Conservation (phyloP, 2,888 invertebrate genomes). For the Pyrocoelia pectoralis region DNA sequence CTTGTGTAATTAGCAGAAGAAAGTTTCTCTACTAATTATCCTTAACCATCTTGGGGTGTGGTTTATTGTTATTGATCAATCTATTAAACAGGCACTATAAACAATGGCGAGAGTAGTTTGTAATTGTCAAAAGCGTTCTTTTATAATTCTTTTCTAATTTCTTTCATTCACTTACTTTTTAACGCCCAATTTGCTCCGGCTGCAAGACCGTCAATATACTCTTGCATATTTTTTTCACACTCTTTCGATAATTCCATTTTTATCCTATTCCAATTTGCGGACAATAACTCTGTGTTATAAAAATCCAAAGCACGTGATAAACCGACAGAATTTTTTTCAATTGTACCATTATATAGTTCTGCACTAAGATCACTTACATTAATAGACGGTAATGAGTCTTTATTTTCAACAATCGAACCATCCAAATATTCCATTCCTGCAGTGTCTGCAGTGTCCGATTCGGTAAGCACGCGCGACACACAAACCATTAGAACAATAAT, state of each 20-base stretch:
- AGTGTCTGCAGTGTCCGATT: slow-evolving; percentile 17
- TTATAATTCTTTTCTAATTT: background rate
- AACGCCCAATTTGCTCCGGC: slow-evolving; percentile 72
- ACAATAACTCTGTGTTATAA: slow-evolving; percentile 65
- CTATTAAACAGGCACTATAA: too few species aligned
- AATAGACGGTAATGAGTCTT: slow-evolving; percentile 45
- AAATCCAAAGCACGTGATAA: slow-evolving; percentile 66
- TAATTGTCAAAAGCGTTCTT: background rate
- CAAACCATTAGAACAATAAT: slow-evolving; percentile 3
- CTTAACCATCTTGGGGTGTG: too few species aligned
- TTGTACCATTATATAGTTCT: slow-evolving; percentile 20
- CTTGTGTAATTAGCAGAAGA: too few species aligned
- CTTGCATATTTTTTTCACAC: slow-evolving; percentile 67
- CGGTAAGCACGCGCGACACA: slow-evolving; percentile 12
- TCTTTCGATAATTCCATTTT: slow-evolving; percentile 61
- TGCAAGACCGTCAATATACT: slow-evolving; percentile 67
- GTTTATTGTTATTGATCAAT: too few species aligned
- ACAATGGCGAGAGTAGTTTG: background rate
- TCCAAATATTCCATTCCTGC: slow-evolving; percentile 49
- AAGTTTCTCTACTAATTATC: too few species aligned
- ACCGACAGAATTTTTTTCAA: slow-evolving; percentile 43
- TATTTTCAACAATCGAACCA: slow-evolving; percentile 45
- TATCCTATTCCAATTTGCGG: slow-evolving; percentile 65
- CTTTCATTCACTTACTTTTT: slow-evolving; percentile 68
- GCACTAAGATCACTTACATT: slow-evolving; percentile 46